Base-by-base conservation (phyloP, 2,113 vertebrate species). In the Apeltes quadracus region DNA sequence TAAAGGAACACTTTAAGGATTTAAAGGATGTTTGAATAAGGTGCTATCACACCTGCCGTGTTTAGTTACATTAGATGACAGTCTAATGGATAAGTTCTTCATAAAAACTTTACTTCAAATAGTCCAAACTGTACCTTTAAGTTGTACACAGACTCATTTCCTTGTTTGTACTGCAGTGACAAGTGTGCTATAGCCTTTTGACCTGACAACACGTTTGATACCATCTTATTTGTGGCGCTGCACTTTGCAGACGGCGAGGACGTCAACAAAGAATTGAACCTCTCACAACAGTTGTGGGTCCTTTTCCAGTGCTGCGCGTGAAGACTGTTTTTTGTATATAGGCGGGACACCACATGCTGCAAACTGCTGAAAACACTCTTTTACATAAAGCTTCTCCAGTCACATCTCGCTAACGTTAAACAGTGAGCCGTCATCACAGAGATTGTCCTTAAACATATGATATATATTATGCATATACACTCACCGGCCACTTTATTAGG, bases 351-450 rank as follows among this genome's bases (percentile, higher is more conserved):
- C 69, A 69, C 38, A 68, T 58, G 53, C 22, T 61, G 46, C 70
- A 69, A 82, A 23, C 73, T 43, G 64, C 56, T 76, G 22, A 75
- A 81, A 88, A 81, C 77, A 81, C 75, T 81, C 58, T 66, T 50
- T 73, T 84, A 82, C 69, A 65, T 72, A 55, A 36, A 48, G 46
- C 56, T 34, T 22, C 58, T 68, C 64, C 61, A 29, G 62, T 84
- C 57, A 55, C 66, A 66, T 59, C 56, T 22, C 41, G 58, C 20
- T 55, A 79, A 67, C 78, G 64, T 73, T 46, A 53, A 36, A 69
- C 69, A 76, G 29, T 51, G 59, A 56, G 63, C 23, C 64, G 51
- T 75, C 46, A 63, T 73, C 61, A 66, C 48, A 55, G 34, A 68
- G 48, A 38, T 62, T 76, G 71, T 81, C 71, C 71, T 78, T 74